phyloP scores from a whole-genome alignment of 2,888 invertebrate genomes.

The Drosophila rubida region DNA sequence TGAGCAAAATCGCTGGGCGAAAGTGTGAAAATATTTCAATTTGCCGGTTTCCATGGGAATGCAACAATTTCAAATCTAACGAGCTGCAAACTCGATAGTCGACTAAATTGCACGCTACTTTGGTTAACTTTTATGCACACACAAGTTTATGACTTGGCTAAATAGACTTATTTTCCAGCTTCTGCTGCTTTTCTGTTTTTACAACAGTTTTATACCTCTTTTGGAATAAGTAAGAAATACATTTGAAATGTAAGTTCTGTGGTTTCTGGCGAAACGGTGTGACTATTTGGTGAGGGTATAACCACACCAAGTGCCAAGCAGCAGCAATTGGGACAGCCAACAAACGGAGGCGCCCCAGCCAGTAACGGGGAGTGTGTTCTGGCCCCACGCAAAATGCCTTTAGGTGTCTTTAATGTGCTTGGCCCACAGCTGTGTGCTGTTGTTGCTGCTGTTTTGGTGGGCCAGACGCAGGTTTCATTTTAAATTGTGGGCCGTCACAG shows the following conservation, averaged over 20 bases:
- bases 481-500: constrained; percentile 20
- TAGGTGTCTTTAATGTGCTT: constrained; percentile 25
- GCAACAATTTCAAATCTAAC: constrained; percentile 53
- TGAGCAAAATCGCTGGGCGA: constrained; percentile 15
- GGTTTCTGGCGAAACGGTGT: too few relatives aligned
- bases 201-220: background rate
- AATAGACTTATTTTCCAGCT: background rate
- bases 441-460: background rate
- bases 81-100: background rate
- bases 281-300: constrained; percentile 14
- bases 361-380: constrained; percentile 3
- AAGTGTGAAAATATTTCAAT: constrained; percentile 58
- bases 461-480: constrained; percentile 22
- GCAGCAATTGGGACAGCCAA: constrained; percentile 14
- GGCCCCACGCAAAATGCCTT: constrained; percentile 14
- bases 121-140: background rate
- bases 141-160: background rate
- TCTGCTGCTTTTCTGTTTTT: background rate
- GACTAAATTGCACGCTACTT: background rate
- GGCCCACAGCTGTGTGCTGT: constrained; percentile 5
- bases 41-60: constrained; percentile 32
- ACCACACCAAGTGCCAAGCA: constrained; percentile 9
- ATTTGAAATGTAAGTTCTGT: too few relatives aligned
- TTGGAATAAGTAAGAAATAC: too few relatives aligned
- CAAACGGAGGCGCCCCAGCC: constrained; percentile 26